These are phyloP conservation scores for Carpatolechia fugitivella DNA, from an alignment of 2,888 invertebrate genomes.

Conservation along the genomic window DNA sequence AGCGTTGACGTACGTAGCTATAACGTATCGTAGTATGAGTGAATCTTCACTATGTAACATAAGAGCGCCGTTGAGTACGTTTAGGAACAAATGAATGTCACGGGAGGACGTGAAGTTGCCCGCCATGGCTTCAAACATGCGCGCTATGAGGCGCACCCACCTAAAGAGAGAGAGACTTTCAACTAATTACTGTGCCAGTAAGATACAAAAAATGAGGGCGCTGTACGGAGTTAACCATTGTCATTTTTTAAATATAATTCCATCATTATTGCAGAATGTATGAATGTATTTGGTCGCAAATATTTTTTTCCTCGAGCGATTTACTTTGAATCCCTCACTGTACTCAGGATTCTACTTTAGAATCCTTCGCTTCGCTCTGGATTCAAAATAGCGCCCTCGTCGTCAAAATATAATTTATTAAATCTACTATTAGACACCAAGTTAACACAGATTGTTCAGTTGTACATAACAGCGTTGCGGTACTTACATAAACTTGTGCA, in stretches of 20 bases:
- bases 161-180: conserved; percentile 31
- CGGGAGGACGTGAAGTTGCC: conserved; percentile 98
- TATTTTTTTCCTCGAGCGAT: too few relatives aligned
- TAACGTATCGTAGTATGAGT: conserved; percentile 95
- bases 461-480: background rate
- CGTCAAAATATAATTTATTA: too few relatives aligned
- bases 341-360: too few relatives aligned
- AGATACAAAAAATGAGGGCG: background rate
- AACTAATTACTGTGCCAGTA: background rate
- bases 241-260: background rate
- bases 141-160: conserved; percentile 97
- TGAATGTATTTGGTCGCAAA: background rate
- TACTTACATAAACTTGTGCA: conserved; percentile 95
- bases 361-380: too few relatives aligned
- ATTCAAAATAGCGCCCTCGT: too few relatives aligned
- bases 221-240: too few relatives aligned
- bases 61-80: conserved; percentile 97
- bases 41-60: conserved; percentile 98
- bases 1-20: conserved; percentile 98
- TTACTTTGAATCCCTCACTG: too few relatives aligned
- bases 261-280: background rate
- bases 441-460: background rate
- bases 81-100: conserved; percentile 97
- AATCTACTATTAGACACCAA: background rate
- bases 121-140: conserved; percentile 99